Percentiles rank a stretch among this genome's conserved stretches.
phyloP scores from a whole-genome alignment of 1,140 invertebrate genomes.

The Lycorma delicatula region DNA sequence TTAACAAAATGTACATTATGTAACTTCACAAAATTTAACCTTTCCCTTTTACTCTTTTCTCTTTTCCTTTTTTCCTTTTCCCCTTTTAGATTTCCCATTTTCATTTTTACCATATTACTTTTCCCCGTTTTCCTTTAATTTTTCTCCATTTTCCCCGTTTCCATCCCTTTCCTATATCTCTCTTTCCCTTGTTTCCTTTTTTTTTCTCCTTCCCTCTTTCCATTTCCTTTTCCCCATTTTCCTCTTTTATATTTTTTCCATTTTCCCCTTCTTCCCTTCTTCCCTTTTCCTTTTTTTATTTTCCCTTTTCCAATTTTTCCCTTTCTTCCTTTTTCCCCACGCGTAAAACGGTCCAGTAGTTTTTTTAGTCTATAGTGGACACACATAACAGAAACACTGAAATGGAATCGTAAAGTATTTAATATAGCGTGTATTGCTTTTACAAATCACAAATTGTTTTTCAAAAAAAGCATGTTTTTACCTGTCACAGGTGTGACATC shows the following conservation, averaged over 20 bases:
- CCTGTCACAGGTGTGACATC: no score
- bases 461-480: no score
- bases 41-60: no score
- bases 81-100: neutral
- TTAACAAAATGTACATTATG: no score
- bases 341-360: no score
- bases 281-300: constrained; percentile 1
- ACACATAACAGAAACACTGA: no score
- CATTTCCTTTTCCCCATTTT: neutral
- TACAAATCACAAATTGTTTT: no score
- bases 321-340: neutral
- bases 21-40: no score
- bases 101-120: neutral
- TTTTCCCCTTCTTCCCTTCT: neutral
- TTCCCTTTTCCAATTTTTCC: neutral
- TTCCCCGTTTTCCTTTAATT: neutral
- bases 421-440: no score
- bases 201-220: neutral
- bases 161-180: neutral
- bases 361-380: no score
- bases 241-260: constrained; percentile 1
- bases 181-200: neutral
- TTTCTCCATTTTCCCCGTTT: neutral
- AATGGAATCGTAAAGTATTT: no score
- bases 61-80: neutral